Percentiles rank a stretch among this genome's conserved stretches.
Evolutionary conservation across 1,140 invertebrate genomes (phyloP).

Genomic region (Eumaeus atala): DNA sequence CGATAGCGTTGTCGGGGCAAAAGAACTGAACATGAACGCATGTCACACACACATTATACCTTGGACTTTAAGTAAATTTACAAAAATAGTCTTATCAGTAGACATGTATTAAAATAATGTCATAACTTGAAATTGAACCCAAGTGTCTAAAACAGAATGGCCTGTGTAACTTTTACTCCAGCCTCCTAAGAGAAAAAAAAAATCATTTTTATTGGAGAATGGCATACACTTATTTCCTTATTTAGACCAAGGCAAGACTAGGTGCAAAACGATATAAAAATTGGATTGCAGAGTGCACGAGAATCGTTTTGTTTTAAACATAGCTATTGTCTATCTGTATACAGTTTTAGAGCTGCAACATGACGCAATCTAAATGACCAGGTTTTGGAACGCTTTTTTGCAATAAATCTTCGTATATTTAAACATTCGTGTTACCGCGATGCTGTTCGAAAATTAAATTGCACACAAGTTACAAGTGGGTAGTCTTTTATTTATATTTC

Average conservation of each 20-base stretch:
- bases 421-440: conserved; percentile 5
- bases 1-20: no score
- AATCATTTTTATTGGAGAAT: neutral
- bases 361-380: conserved; percentile 3
- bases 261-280: neutral
- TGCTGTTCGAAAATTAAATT: conserved; percentile 1
- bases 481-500: neutral
- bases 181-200: no score
- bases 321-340: neutral
- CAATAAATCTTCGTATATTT: conserved; percentile 3
- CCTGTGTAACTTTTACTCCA: no score
- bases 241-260: neutral
- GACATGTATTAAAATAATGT: no score
- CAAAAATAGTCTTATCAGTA: neutral
- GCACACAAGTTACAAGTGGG: neutral
- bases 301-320: neutral
- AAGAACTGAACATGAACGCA: neutral
- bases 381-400: neutral
- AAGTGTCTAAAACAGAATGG: no score
- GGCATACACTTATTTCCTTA: neutral
- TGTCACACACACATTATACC: neutral
- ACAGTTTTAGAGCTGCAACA: neutral
- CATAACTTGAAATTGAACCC: no score
- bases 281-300: neutral
- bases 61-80: neutral